Base-by-base conservation (phyloP, 2,888 invertebrate genomes). In the Steinernema hermaphroditum region DNA sequence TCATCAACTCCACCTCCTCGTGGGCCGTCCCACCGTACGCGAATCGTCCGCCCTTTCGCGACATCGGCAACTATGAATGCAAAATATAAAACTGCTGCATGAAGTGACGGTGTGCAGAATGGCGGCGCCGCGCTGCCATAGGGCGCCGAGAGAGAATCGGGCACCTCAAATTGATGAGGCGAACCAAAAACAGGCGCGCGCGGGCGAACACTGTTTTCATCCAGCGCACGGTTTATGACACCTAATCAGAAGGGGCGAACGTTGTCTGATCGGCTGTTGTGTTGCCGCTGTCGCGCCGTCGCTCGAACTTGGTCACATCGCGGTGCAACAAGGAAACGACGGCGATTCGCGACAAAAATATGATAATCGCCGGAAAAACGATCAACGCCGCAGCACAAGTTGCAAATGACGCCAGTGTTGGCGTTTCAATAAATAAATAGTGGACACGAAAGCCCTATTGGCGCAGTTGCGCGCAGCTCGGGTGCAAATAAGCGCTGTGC, bases 361-460 rank as follows among this genome's bases (percentile, higher is more conserved):
- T 62, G 32, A 62, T 62, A 32, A 62, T 32, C 32, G 62, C 27
- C 62, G 34, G 34, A 62, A 32, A 62, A 29, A 16, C 16, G 62
- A 62, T 62, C 12, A 19, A 4, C 46, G 46, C 16, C 8, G 46
- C 6, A 46, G 16, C 46, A 46, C 14, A 32, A 32, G 62, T 62
- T 62, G 62, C 62, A 62, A 62, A 29, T 12, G 27, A 12, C 16
- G 62, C 32, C 32, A 2, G 62, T 54, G 62, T 24, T n/a, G 16
- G 62, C 54, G 22, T 54, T 62, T 62, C 62, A 62, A 62, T 62
- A 62, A 62, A 62, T 62, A 62, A 62, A 62, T 62, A 62, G 62
- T 16, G 29, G 62, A 62, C 34, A 32, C 8, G 19, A 27, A 22
- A 46, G 46, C 6, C 46, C 62, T 24, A 27, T 14, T 46, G 19